phyloP scores from a whole-genome alignment of 35 echinoderm and acorn worm genomes.

The Anneissia japonica region DNA sequence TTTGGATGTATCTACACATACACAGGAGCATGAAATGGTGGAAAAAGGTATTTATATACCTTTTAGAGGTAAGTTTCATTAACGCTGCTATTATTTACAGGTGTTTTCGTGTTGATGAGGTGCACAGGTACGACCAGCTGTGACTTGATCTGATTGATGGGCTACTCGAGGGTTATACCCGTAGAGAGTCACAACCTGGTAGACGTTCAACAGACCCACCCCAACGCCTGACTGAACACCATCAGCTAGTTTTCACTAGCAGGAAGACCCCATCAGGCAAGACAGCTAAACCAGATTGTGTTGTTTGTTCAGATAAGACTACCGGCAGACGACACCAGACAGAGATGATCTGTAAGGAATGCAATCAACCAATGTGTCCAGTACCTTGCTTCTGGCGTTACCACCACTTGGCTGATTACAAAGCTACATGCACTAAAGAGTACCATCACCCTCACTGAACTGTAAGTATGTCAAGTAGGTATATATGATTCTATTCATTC shows the following conservation, averaged over 20 bases:
- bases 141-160: background rate
- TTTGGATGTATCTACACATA: slow-evolving; percentile 42
- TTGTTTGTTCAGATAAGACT: slow-evolving; percentile 8
- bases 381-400: too few species aligned
- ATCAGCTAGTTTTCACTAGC: background rate
- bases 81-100: slow-evolving; percentile 5
- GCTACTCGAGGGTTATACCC: too few species aligned
- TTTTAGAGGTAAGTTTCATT: slow-evolving; percentile 17
- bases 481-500: too few species aligned
- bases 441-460: too few species aligned
- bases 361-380: too few species aligned
- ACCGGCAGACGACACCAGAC: too few species aligned
- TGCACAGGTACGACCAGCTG: too few species aligned
- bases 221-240: background rate
- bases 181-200: background rate
- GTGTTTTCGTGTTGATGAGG: background rate
- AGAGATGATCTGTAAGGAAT: too few species aligned
- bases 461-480: too few species aligned
- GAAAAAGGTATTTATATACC: slow-evolving; percentile 18
- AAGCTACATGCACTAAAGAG: too few species aligned
- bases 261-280: background rate
- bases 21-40: slow-evolving; percentile 58
- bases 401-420: too few species aligned
- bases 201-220: background rate
- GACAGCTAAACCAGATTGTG: background rate